Percentiles rank a stretch among this genome's conserved stretches.
These are phyloP conservation scores for Xanthia togata DNA, from an alignment of 2,888 invertebrate species.

Conservation along the genomic window DNA sequence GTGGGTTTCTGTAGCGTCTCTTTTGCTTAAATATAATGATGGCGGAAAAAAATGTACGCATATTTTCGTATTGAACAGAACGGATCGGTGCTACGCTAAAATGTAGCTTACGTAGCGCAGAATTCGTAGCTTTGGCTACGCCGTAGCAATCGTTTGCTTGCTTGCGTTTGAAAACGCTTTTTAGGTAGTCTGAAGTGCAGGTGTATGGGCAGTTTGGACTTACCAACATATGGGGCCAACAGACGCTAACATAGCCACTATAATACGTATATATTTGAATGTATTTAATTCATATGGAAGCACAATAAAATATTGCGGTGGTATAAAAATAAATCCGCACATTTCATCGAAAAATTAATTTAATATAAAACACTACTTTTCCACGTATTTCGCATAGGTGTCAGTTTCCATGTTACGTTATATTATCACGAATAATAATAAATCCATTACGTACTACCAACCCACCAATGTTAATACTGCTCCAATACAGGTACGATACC, in stretches of 20 bases:
- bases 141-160: too few species aligned
- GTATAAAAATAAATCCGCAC: background rate
- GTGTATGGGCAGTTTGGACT: background rate
- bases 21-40: conserved; percentile 47
- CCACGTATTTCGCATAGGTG: background rate
- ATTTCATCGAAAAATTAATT: background rate
- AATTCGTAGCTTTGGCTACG: conserved; percentile 24
- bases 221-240: background rate
- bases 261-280: background rate
- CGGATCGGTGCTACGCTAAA: background rate
- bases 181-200: background rate
- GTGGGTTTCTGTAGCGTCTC: conserved; percentile 26
- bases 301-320: too few species aligned
- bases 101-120: background rate
- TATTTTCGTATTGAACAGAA: conserved; percentile 2
- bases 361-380: background rate
- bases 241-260: background rate
- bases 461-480: background rate
- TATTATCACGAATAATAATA: background rate
- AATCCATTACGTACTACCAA: background rate
- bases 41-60: conserved; percentile 11
- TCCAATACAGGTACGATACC: too few species aligned
- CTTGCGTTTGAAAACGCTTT: too few species aligned
- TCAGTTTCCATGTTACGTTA: background rate
- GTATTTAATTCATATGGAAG: too few species aligned